phyloP scores from a whole-genome alignment of 2,888 invertebrate genomes.

The Spilosoma lubricipeda region DNA sequence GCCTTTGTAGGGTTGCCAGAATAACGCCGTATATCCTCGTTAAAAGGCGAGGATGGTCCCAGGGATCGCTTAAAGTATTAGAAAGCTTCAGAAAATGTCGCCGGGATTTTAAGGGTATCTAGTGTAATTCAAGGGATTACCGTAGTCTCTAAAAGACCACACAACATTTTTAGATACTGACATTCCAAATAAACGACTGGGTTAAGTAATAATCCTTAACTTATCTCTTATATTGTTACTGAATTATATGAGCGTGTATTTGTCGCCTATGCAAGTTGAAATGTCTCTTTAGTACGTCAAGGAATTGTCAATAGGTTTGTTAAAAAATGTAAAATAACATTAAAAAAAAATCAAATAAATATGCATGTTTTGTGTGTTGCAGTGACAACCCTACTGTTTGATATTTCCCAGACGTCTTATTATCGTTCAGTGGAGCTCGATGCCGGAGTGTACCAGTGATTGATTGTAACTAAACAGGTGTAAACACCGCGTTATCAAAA shows the following conservation, averaged over 20 bases:
- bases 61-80: not conserved
- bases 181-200: not conserved
- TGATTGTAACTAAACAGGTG: slow-evolving; percentile 28
- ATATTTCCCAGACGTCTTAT: slow-evolving; percentile 29
- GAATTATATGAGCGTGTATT: not conserved
- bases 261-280: not conserved
- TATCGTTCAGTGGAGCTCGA: not conserved
- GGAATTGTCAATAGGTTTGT: not conserved
- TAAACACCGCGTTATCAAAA: slow-evolving; percentile 27
- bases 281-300: not conserved
- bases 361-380: not conserved
- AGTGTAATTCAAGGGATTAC: not conserved
- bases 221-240: not conserved
- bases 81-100: not conserved
- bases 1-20: slow-evolving; percentile 10
- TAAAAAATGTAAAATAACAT: not conserved
- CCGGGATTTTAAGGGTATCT: not conserved
- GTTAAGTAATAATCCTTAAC: not conserved
- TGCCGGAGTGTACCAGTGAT: slow-evolving; percentile 8
- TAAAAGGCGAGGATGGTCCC: not conserved
- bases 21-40: not conserved
- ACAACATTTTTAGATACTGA: not conserved
- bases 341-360: too few relatives aligned
- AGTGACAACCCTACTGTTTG: slow-evolving; percentile 15
- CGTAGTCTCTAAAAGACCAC: not conserved